Evolutionary conservation across 2,888 invertebrate genomes (phyloP).

Genomic region (Acleris emargana): DNA sequence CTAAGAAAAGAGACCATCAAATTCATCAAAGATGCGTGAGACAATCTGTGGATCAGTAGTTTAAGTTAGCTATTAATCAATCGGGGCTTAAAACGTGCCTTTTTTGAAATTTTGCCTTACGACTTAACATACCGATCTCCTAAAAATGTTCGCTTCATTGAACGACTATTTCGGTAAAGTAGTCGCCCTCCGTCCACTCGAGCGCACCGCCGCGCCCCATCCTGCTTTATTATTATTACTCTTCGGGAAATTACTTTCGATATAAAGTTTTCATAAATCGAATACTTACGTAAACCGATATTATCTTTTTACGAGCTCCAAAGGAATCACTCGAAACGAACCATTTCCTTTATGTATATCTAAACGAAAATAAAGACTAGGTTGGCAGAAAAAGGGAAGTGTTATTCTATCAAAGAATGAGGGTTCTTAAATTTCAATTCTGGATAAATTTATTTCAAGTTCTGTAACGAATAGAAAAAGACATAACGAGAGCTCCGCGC

Average conservation of each 20-base stretch:
- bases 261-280: conserved; percentile 43
- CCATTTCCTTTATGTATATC: conserved; percentile 11
- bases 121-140: neutral
- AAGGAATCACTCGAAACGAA: conserved; percentile 14
- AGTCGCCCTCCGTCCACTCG: conserved; percentile 24
- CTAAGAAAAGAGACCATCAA: too few relatives aligned
- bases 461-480: conserved; percentile 67
- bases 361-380: conserved; percentile 11
- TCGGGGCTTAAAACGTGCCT: too few relatives aligned
- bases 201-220: conserved; percentile 33
- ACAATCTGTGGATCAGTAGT: too few relatives aligned
- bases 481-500: conserved; percentile 67
- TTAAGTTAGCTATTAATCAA: too few relatives aligned
- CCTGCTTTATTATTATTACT: conserved; percentile 33
- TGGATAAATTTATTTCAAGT: conserved; percentile 60
- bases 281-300: conserved; percentile 40
- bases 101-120: too few relatives aligned
- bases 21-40: too few relatives aligned
- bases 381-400: conserved; percentile 1
- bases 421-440: conserved; percentile 58
- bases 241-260: conserved; percentile 37
- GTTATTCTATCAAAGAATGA: conserved; percentile 48
- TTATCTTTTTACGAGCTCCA: conserved; percentile 42
- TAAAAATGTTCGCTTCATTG: neutral
- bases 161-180: neutral